Evolutionary conservation across 2,888 invertebrate genomes (phyloP), one percentile per base, ranked within the genome.

Genomic region (Chloromyia formosa): DNA sequence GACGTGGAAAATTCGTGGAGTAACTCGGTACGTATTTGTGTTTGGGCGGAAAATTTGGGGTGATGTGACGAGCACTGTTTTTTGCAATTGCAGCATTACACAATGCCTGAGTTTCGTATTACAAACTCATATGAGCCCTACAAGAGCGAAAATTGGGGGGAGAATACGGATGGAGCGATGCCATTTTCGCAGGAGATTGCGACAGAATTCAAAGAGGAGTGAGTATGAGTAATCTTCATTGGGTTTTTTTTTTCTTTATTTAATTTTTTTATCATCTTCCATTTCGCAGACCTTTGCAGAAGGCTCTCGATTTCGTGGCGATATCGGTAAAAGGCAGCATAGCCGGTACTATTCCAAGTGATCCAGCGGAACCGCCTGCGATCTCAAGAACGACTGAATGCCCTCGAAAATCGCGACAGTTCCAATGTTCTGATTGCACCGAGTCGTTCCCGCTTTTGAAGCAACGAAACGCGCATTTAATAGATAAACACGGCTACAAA

Each of bases 1-100:
- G 92, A 92, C 79, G 92, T 92, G 82, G 94, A 94, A 79, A 84
- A 85, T 78, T 90, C 92, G 1, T 93, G 93, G 89, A 91, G 90
- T 77, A 84, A 86, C 79, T 84, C 92, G 87, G 90, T 93, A 85
- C 87, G 87, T 80, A 7, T 35, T 2, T 35, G 27, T 35, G 27
- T 35, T 35, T 35, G 3, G n/a, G n/a, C n/a, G n/a, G n/a, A n/a
- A n/a, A n/a, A n/a, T n/a, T n/a, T n/a, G n/a, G n/a, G 49, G 49
- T 10, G 49, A 14, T n/a, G n/a, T n/a, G n/a, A n/a, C n/a, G n/a
- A n/a, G n/a, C n/a, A n/a, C n/a, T n/a, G n/a, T n/a, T n/a, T n/a
- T n/a, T n/a, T n/a, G n/a, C n/a, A 16, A 3, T 54, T 69, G 2
- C 40, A 76, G 76, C 45, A 74, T 9, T 74, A 23, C 18, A 18